Percentiles rank a stretch among this genome's conserved stretches.
Conservation (phyloP, 2,113 vertebrate species). For the Anseranas semipalmata region DNA sequence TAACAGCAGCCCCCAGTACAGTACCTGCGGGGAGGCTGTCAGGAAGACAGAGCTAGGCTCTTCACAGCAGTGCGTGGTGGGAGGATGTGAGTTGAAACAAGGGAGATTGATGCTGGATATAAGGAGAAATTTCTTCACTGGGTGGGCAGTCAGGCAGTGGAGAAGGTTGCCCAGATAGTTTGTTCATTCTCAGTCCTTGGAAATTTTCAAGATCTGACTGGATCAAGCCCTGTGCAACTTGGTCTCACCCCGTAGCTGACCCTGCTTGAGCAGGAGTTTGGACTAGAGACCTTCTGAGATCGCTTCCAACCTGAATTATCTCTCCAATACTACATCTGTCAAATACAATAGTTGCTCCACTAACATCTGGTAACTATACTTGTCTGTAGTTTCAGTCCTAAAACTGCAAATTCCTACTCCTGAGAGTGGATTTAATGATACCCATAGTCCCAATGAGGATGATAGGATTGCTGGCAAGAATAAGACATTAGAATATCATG, state of each 20-base stretch:
- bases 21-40: neutral
- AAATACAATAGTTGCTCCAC: neutral
- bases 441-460: slow-evolving; percentile 13
- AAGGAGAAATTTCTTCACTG: neutral
- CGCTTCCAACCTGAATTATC: neutral
- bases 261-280: neutral
- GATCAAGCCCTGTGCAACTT: neutral
- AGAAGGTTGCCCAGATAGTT: neutral
- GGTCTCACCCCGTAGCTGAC: neutral
- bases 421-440: neutral
- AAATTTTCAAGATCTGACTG: neutral
- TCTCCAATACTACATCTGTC: neutral
- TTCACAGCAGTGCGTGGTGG: accelerated
- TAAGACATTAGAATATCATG: slow-evolving; percentile 10
- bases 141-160: neutral
- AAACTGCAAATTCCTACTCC: slow-evolving; percentile 6
- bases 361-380: slow-evolving; percentile 1
- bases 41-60: neutral
- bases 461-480: slow-evolving; percentile 13
- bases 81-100: neutral
- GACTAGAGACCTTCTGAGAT: neutral
- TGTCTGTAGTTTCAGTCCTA: neutral
- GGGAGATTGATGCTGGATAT: neutral
- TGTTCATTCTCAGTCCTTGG: neutral
- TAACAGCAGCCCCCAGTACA: neutral